A percentile compares a stretch with the other conserved stretches of the same genome.
Evolutionary conservation across 1,140 invertebrate genomes (phyloP).

Genomic region (Rhagoletis zephyria): DNA sequence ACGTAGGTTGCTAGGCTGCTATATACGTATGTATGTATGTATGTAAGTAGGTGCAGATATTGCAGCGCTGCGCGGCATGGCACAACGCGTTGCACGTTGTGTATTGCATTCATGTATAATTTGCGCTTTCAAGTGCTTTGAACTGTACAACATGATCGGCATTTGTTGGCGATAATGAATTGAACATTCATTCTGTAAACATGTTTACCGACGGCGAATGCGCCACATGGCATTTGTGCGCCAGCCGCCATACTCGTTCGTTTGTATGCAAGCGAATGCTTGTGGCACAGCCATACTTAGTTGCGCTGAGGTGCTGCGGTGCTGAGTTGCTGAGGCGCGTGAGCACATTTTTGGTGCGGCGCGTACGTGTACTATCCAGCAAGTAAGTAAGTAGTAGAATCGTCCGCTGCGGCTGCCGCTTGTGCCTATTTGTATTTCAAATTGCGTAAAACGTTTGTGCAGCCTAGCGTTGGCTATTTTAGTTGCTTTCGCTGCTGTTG

Average conservation of each 20-base stretch:
- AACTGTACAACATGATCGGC: constrained; percentile 71
- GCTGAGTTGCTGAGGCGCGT: neutral
- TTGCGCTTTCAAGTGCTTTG: constrained; percentile 58
- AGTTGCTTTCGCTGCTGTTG: neutral
- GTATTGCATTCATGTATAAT: constrained; percentile 44
- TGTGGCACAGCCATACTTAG: neutral
- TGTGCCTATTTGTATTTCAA: constrained; percentile 22
- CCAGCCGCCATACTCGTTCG: neutral
- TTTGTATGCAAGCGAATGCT: neutral
- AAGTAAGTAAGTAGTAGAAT: neutral
- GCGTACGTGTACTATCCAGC: neutral
- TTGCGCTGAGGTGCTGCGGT: neutral
- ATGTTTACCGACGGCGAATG: constrained; percentile 62
- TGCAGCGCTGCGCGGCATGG: neutral
- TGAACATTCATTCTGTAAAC: constrained; percentile 71
- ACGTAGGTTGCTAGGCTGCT: too few species aligned
- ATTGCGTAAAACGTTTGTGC: neutral
- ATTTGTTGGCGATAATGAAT: constrained; percentile 73
- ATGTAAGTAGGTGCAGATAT: neutral
- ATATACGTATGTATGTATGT: neutral
- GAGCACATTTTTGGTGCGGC: neutral
- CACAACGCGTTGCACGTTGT: constrained; percentile 15
- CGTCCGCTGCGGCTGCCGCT: constrained; percentile 1
- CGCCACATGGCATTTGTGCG: neutral
- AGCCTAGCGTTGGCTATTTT: too few species aligned